Evolutionary conservation across 2,113 vertebrate genomes (phyloP), one percentile per base, ranked within the genome.

Genomic region (Burhinus bistriatus): DNA sequence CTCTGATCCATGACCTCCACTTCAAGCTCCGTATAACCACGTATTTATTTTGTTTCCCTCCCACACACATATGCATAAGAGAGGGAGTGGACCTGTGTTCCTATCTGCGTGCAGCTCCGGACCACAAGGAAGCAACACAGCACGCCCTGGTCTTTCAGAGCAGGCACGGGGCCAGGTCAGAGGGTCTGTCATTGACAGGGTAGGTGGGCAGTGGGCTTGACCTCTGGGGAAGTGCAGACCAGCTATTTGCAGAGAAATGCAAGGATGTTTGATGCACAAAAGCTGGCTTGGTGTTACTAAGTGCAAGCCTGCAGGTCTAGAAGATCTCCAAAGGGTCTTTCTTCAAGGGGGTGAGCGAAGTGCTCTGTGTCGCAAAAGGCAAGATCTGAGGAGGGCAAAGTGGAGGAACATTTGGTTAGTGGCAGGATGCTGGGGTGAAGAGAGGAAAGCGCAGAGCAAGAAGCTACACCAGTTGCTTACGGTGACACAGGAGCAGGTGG

Each of bases 131-230:
- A 89, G 70, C 30, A 80, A 29, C 19, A 29, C 0, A 5, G 42
- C 54, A 40, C 1, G 0, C n/a, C 58, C 29, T 13, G 72, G 27
- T 45, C 51, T 90, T 77, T 73, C 40, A 72, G 29, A 89, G 83
- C 38, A 79, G 65, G 34, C 26, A 20, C 0, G 0, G 16, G 55
- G 47, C 44, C 70, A 59, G 3, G 1, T 52, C 72, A 79, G n/a
- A 44, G 44, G 1, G 1, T 26, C 55, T 66, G 61, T 6, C 15
- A 1, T 8, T 72, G 52, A 36, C 12, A 89, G 18, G n/a, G 38
- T 12, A 57, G 51, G 40, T 59, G 27, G 36, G 57, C 65, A 69
- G 77, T 1, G 3, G 16, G 40, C 36, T 38, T 51, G 80, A 69
- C 18, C 20, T 71, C 69, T 57, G 20, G 8, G 23, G 54, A 87